phyloP scores from a whole-genome alignment of 2,113 vertebrate genomes.

The Dryoscopus gambensis region DNA sequence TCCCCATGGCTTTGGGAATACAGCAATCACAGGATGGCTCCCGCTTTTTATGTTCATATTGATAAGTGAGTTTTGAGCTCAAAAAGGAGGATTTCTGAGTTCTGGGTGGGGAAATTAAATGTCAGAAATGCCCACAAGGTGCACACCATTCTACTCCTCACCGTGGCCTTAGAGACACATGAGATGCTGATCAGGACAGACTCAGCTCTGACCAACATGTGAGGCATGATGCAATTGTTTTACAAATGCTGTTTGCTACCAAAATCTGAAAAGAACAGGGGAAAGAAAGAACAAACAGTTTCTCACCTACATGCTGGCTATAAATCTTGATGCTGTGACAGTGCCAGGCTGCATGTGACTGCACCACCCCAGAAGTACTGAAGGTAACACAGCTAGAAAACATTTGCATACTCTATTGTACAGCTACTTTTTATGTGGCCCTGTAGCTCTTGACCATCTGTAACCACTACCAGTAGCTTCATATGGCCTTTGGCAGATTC shows the following conservation, averaged over 20 bases:
- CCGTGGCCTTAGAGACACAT: neutral
- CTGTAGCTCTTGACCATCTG: neutral
- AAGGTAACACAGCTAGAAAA: neutral
- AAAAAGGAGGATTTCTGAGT: neutral
- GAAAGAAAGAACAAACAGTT: neutral
- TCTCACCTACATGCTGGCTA: neutral
- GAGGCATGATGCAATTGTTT: neutral
- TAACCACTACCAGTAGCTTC: neutral
- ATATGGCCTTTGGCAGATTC: neutral
- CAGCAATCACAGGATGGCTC: neutral
- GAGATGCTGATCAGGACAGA: neutral
- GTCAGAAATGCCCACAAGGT: neutral
- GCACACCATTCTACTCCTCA: neutral
- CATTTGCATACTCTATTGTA: neutral
- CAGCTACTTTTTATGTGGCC: neutral
- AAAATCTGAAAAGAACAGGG: neutral
- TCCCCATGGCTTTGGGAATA: neutral
- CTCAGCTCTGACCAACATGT: neutral
- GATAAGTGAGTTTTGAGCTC: neutral
- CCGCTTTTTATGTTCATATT: neutral
- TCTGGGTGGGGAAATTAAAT: neutral
- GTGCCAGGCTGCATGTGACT: neutral
- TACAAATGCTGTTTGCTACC: neutral
- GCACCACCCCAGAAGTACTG: neutral
- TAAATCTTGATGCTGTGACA: fast-evolving